Evolutionary conservation across 2,113 vertebrate species (phyloP).

Genomic region (Saguinus imperator): DNA sequence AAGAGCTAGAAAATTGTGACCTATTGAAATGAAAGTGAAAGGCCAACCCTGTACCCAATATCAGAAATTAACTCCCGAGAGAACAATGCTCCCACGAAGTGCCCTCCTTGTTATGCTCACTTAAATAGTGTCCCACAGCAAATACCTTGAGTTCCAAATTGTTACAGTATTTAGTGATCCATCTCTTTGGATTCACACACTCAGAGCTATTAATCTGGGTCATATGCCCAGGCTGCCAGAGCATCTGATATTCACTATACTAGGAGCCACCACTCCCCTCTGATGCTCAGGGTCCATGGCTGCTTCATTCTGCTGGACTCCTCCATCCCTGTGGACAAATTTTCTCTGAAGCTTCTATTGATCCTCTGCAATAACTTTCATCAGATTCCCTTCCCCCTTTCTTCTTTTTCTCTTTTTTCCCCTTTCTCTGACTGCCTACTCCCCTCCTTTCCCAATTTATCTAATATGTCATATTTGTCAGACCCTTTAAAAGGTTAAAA

Average conservation of each 20-base stretch:
- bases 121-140: background rate
- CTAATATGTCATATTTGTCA: background rate
- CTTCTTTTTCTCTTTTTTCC: background rate
- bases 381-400: background rate
- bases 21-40: slow-evolving; percentile 32
- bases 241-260: background rate
- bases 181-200: slow-evolving; percentile 35
- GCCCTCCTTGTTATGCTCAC: background rate
- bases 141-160: background rate
- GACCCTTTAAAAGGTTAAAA: background rate
- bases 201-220: background rate
- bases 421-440: background rate
- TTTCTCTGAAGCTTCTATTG: slow-evolving; percentile 15
- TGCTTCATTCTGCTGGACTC: background rate
- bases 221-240: background rate
- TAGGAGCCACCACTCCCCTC: background rate
- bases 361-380: background rate
- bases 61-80: slow-evolving; percentile 11
- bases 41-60: background rate
- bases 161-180: slow-evolving; percentile 9
- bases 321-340: background rate
- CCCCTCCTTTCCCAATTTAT: background rate
- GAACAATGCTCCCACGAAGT: background rate
- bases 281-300: background rate
- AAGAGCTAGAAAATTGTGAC: background rate